These are phyloP conservation scores for Clanis bilineata DNA, from an alignment of 2,888 invertebrate species.

Conservation along the genomic window DNA sequence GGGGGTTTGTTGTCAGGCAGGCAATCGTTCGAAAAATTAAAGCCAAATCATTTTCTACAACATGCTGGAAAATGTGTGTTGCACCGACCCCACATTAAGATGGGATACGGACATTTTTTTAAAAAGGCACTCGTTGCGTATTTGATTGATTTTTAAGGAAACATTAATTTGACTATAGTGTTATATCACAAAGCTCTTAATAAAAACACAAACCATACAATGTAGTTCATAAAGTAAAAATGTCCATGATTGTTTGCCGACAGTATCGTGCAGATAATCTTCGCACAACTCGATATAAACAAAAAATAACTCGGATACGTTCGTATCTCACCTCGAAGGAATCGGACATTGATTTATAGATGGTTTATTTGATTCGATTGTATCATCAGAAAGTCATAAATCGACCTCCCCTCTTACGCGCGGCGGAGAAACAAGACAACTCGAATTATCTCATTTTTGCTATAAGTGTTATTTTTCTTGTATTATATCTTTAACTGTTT, in stretches of 20 bases:
- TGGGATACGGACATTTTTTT: too few species aligned
- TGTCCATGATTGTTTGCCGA: neutral
- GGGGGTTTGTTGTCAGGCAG: too few species aligned
- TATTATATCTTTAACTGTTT: neutral
- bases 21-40: too few species aligned
- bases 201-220: neutral
- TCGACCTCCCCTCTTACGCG: constrained; percentile 47
- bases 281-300: constrained; percentile 9
- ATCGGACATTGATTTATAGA: constrained; percentile 78
- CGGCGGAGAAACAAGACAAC: neutral
- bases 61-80: too few species aligned
- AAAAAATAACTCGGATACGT: constrained; percentile 39
- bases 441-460: neutral
- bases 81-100: too few species aligned
- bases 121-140: too few species aligned
- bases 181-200: too few species aligned
- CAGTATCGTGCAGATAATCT: constrained; percentile 9
- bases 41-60: too few species aligned
- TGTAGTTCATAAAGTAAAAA: neutral
- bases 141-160: too few species aligned
- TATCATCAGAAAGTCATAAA: constrained; percentile 81
- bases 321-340: constrained; percentile 49
- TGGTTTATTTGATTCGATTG: constrained; percentile 80
- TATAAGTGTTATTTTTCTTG: neutral
- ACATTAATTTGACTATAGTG: too few species aligned